Percentiles rank a stretch among this genome's conserved stretches.
Evolutionary conservation across 2,113 vertebrate species (phyloP).

Genomic region (Channa maculata): DNA sequence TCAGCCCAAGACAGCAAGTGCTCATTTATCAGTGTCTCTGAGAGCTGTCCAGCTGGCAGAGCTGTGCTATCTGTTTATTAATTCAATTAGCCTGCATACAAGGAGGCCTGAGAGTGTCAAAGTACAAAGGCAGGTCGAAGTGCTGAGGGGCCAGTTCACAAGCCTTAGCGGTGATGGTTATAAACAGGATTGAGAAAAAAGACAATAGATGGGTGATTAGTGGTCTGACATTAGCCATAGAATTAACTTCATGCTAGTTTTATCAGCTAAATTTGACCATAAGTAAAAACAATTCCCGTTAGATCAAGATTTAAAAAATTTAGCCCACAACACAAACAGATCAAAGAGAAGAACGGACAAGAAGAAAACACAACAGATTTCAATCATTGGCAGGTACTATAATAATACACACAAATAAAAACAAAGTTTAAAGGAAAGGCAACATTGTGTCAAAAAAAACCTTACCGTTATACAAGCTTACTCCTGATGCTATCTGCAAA

Average conservation of each 20-base stretch:
- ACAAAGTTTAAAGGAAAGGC: background rate
- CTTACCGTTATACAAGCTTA: conserved; percentile 63
- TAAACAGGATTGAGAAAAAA: conserved; percentile 6
- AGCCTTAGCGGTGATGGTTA: conserved; percentile 1
- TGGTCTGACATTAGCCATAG: background rate
- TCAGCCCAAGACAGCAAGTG: conserved; percentile 73
- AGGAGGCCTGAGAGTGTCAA: conserved; percentile 74
- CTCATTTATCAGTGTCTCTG: conserved; percentile 88
- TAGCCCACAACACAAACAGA: conserved; percentile 1
- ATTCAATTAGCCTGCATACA: conserved; percentile 89
- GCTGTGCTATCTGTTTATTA: conserved; percentile 88
- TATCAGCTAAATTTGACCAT: background rate
- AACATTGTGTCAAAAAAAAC: conserved; percentile 15
- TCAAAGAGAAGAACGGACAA: conserved; percentile 7
- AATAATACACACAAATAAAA: background rate
- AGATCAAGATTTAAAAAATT: too few species aligned
- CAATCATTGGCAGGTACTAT: background rate
- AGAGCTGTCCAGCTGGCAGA: conserved; percentile 86
- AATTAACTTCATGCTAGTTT: background rate
- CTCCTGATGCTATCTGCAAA: conserved; percentile 46
- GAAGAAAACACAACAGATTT: background rate
- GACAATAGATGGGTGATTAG: background rate
- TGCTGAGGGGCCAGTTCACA: conserved; percentile 54
- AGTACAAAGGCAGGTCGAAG: conserved; percentile 74
- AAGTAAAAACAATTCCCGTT: too few species aligned